Base-by-base conservation (phyloP, 2,113 vertebrate species). In the Australoheros scitulus region DNA sequence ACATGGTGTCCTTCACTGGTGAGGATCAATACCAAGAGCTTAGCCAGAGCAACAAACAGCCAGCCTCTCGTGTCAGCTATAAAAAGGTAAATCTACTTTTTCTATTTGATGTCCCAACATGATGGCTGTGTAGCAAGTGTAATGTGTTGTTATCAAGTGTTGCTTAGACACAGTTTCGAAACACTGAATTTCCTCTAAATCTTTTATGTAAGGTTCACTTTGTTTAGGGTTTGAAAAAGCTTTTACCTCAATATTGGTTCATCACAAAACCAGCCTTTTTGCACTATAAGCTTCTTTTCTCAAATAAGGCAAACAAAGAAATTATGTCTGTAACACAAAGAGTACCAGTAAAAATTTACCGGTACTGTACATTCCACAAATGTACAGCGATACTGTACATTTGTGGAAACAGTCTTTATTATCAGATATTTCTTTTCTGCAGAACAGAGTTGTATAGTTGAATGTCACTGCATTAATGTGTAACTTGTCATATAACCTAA, bases 21-120 rank as follows among this genome's bases (percentile, higher is more conserved):
- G 97, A 97, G 93, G 95, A 96, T 56, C 98, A 99, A 29, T 99
- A 97, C 91, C 96, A 97, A 29, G 94, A 96, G 14, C 94, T 99
- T 1, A 96, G 85, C 93, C 95, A 96, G 61, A 94, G 96, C 84
- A 97, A 96, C 88, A 97, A 97, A 81, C 97, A 96, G 81, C 93
- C 95, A 3, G 93, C 94, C 77, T 96, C 94, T 59, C 96, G 96
- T 77, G 84, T 94, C 18, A 91, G 96, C 82, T 97, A 96, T 88
- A 96, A 96, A 77, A 99, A 98, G 97, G 98, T 99, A 95, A 76
- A 11, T 77, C 11, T 1, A 5, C 18, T n/a, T 32, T 6, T 22
- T 29, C 3, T 14, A 0, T 24, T 24, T 13, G 60, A 3, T 3
- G 18, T 56, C 24, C 38, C 18, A 38, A n/a, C 55, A 15, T 65